Base-by-base conservation (phyloP, 2,888 invertebrate genomes). In the Torymus tubicola region DNA sequence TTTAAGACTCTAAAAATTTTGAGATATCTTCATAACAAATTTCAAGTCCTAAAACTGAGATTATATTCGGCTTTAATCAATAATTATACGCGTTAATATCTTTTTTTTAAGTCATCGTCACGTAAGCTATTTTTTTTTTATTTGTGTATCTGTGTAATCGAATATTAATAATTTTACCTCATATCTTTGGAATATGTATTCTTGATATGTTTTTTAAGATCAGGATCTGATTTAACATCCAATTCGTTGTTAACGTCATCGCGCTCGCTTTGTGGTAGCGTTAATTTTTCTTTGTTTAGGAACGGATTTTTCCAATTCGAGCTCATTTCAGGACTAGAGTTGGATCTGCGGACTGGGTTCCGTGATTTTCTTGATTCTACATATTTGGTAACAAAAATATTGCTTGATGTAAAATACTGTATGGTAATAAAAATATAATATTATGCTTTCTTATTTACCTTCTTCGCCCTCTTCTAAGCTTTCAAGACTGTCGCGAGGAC, bases 291-390 rank as follows among this genome's bases (percentile, higher is more conserved):
- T 87, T 92, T 92, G 84, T 91, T 91, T 67, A 94, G 88, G 85
- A 94, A 94, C 82, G 94, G 94, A 90, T 94, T 94, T 84, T 96
- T 95, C 96, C 96, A 96, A 87, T 95, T 95, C 1, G 96, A 95
- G 81, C 96, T 96, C 97, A 97, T 97, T 92, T 97, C 97, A 0
- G 97, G 97, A 86, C 97, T 97, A 72, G 97, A 97, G 93, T 97
- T 97, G 63, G 96, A 96, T 82, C 97, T 93, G 0, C 96, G 93
- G 80, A 97, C 97, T 11, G 96, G 96, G 92, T 96, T 96, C 13
- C 96, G 93, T 0, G 94, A 93, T 86, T 94, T 93, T 85, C 89
- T 89, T 16, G 86, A 86, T 60, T 91, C 91, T 89, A 78, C n/a
- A 78, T 31, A 31, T 5, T 31, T 2, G 31, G 8, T 31, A 31